Evolutionary conservation across 1,140 invertebrate species (phyloP).

Genomic region (Solenopsis fugax): DNA sequence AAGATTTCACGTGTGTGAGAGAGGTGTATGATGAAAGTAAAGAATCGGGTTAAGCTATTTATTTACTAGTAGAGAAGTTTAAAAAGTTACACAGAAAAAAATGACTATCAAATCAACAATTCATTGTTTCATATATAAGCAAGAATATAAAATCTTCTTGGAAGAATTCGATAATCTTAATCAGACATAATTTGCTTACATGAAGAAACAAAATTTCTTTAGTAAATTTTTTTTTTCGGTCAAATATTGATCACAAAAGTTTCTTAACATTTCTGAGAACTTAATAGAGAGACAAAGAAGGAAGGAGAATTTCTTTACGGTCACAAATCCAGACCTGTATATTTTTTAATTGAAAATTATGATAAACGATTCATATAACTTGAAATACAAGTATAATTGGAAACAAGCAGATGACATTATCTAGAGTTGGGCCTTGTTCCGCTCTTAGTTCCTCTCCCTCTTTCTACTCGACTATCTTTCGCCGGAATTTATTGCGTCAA

Average conservation of each 20-base stretch:
- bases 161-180: no score
- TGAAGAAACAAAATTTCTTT: no score
- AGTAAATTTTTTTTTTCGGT: not conserved
- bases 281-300: not conserved
- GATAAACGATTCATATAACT: constrained; percentile 6
- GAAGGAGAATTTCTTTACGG: not conserved
- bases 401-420: constrained; percentile 27
- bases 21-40: not conserved
- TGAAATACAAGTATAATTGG: constrained; percentile 23
- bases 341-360: constrained; percentile 9
- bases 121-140: no score
- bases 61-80: no score
- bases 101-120: no score
- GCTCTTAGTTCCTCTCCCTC: constrained; percentile 13
- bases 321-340: not conserved
- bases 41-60: not conserved
- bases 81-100: no score
- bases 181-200: no score
- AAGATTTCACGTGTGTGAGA: not conserved
- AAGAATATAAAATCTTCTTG: no score
- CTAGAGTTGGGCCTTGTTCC: not conserved
- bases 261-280: constrained; percentile 9
- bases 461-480: constrained; percentile 5
- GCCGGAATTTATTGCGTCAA: constrained; percentile 56
- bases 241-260: not conserved